Evolutionary conservation across 2,888 invertebrate species (phyloP), one percentile per base, ranked within the genome.

Genomic region (Amiota mariae): DNA sequence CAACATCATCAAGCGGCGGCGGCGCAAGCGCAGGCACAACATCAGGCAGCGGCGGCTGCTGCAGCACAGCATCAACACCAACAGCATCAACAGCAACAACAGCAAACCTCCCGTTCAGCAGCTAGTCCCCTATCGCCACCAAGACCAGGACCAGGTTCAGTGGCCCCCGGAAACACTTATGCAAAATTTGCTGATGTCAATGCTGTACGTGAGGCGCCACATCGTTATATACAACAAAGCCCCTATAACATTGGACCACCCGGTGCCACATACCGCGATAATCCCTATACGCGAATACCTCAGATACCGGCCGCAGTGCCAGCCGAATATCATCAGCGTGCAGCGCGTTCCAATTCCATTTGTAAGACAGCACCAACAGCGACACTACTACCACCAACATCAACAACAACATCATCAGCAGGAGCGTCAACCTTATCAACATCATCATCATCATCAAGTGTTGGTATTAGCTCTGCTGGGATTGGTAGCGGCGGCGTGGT

Each of bases 121-220:
- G 89, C 90, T 79, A 90, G 90, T 87, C 90, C 90, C 70, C 77
- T 90, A 73, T 90, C 90, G 73, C 90, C 90, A 75, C 89, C 90
- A 74, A 86, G 90, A 59, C 87, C 89, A 48, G 88, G 87, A 75
- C 87, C 87, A 15, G 88, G 88, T 57, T 79, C 77, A 20, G 77
- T 74, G 46, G 87, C 87, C 46, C 86, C 88, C 74, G 88, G 88
- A 46, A 89, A 87, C 73, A 87, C 87, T 72, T 90, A 89, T 80
- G 86, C 88, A 54, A 87, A 89, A 77, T 89, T 87, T 73, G 86
- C 87, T 8, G 89, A 89, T 76, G 87, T 87, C 75, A 87, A 82
- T 77, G 87, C 87, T 70, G 86, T 86, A 49, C 87, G 88, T 63
- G 88, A 88, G 76, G 89, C 88, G 56, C 87, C 90, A 46, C 88